Conservation (phyloP, 37 sponge, comb jelly and placozoan species). For the Haliclona indistincta region DNA sequence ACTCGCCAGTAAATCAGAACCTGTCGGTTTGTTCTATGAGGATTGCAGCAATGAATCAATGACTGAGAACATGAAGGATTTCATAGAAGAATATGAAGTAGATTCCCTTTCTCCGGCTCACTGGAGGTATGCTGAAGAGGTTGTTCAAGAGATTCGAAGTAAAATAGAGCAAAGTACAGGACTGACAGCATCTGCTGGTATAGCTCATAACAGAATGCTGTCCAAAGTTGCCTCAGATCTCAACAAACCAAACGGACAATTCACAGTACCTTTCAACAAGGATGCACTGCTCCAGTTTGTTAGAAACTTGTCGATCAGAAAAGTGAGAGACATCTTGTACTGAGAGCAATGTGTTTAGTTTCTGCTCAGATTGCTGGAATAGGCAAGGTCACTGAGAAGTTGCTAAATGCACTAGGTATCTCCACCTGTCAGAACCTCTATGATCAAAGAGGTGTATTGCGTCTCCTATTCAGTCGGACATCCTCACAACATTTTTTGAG, state of each 20-base stretch:
- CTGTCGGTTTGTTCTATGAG: background rate
- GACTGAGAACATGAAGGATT: background rate
- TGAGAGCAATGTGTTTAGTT: background rate
- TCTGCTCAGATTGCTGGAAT: slow-evolving; percentile 80
- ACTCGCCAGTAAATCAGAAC: background rate
- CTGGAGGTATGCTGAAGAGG: slow-evolving; percentile 57
- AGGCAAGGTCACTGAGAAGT: slow-evolving; percentile 91
- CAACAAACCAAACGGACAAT: slow-evolving; percentile 98
- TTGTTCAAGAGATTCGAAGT: slow-evolving; percentile 78
- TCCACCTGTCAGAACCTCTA: slow-evolving; percentile 73
- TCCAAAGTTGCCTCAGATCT: slow-evolving; percentile 93
- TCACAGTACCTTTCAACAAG: slow-evolving; percentile 56
- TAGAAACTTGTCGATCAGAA: slow-evolving; percentile 81
- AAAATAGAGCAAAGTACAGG: slow-evolving; percentile 55
- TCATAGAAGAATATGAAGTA: background rate
- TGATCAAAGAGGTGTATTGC: slow-evolving; percentile 73
- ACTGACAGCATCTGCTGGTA: slow-evolving; percentile 97
- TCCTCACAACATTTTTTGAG: slow-evolving; percentile 68
- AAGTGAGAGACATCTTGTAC: slow-evolving; percentile 34
- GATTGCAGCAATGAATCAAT: background rate
- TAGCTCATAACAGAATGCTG: slow-evolving; percentile 89
- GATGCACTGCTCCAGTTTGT: slow-evolving; percentile 82
- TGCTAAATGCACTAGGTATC: slow-evolving; percentile 82
- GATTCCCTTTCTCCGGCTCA: slow-evolving; percentile 5
- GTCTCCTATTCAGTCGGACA: slow-evolving; percentile 62